Conservation (phyloP, 2,888 invertebrate genomes). For the Andrena trimmerana region DNA sequence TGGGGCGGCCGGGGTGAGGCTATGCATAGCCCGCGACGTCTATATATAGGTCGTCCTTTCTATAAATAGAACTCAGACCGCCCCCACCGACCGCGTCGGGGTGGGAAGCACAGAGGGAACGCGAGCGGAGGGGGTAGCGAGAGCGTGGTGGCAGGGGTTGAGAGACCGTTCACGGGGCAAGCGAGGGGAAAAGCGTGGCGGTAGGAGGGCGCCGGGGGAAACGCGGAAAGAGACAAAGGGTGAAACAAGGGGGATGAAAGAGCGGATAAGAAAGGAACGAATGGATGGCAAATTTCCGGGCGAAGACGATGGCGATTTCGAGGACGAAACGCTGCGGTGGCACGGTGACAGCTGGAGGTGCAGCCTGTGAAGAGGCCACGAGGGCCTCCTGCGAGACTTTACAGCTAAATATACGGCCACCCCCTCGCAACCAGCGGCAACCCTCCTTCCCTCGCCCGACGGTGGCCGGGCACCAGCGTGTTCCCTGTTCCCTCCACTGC, state of each 20-base stretch:
- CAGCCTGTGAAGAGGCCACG: conserved; percentile 32
- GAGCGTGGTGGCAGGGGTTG: background rate
- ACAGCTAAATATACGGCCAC: conserved; percentile 73
- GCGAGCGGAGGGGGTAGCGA: conserved; percentile 25
- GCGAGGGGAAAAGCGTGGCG: background rate
- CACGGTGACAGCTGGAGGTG: no score
- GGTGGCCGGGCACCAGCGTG: conserved; percentile 9
- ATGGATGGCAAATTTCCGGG: conserved; percentile 24
- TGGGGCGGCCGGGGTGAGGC: conserved; percentile 72
- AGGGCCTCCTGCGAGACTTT: conserved; percentile 64
- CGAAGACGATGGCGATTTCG: conserved; percentile 24
- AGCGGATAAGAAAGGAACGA: background rate
- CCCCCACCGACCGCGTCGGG: conserved; percentile 47
- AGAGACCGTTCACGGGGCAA: background rate
- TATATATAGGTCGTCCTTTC: conserved; percentile 83
- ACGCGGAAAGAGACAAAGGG: conserved; percentile 29
- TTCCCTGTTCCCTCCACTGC: conserved; percentile 42
- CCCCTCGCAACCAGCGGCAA: conserved; percentile 12
- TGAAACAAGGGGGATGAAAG: background rate
- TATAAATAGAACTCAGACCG: conserved; percentile 83
- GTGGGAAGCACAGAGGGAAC: conserved; percentile 18
- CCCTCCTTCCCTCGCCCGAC: conserved; percentile 6
- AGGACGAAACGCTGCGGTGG: no score
- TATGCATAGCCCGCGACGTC: conserved; percentile 83
- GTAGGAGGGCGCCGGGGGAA: background rate